A percentile compares a stretch with the other conserved stretches of the same genome.
Conservation (phyloP, 2,888 invertebrate genomes). For the Antheraea assamensis region DNA sequence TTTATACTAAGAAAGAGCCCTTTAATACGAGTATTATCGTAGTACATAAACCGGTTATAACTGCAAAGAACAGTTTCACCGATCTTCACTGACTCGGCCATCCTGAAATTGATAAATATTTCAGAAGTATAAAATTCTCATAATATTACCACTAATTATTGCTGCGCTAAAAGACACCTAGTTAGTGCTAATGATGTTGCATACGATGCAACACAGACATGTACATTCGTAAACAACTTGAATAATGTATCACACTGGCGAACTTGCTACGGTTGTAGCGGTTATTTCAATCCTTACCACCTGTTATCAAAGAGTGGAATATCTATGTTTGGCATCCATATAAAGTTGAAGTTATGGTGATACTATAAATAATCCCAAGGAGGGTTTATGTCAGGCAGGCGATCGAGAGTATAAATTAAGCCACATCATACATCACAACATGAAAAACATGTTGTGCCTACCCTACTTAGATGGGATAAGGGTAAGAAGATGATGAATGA, state of each 20-base stretch:
- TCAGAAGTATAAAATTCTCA: not conserved
- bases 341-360: too few species aligned
- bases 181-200: slow-evolving; percentile 22
- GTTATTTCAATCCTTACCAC: not conserved
- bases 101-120: not conserved
- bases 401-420: too few species aligned
- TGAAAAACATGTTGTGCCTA: too few species aligned
- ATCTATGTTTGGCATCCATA: too few species aligned
- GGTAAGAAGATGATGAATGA: too few species aligned
- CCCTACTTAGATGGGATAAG: too few species aligned
- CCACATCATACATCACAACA: too few species aligned
- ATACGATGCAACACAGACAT: slow-evolving; percentile 10
- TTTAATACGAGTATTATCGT: not conserved
- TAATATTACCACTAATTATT: not conserved
- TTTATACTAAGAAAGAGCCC: not conserved
- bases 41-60: not conserved
- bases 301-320: too few species aligned
- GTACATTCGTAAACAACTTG: slow-evolving; percentile 11
- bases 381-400: too few species aligned
- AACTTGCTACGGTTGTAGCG: slow-evolving; percentile 1
- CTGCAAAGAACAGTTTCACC: not conserved
- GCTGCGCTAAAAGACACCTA: slow-evolving; percentile 26
- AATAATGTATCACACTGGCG: slow-evolving; percentile 14
- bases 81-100: not conserved
- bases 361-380: too few species aligned